Evolutionary conservation across 2,797 vertebrate genomes (phyloP).

Genomic region (Pipistrellus pipistrellus): DNA sequence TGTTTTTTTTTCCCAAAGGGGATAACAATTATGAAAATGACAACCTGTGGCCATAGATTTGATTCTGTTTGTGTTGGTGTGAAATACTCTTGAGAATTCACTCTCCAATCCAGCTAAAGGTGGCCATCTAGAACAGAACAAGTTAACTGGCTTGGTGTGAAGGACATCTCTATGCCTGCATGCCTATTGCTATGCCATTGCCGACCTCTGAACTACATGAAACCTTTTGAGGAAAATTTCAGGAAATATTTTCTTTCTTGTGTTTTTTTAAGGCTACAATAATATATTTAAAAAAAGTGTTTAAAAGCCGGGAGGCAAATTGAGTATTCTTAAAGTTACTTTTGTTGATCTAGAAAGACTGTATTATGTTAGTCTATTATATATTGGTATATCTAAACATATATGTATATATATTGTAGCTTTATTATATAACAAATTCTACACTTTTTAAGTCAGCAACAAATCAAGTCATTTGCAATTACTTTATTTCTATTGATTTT

Average conservation of each 20-base stretch:
- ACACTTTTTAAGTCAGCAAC: slow-evolving; percentile 30
- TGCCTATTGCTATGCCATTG: not conserved
- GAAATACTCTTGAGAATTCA: not conserved
- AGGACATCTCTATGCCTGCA: not conserved
- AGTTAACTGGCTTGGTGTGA: not conserved
- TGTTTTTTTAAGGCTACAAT: slow-evolving; percentile 54
- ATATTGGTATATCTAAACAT: not conserved
- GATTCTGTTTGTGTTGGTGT: not conserved
- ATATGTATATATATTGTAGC: not conserved
- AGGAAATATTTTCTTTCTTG: slow-evolving; percentile 40
- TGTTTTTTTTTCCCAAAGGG: not conserved
- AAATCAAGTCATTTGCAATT: slow-evolving; percentile 64
- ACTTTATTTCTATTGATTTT: slow-evolving; percentile 57
- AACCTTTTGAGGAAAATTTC: slow-evolving; percentile 27
- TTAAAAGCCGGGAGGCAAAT: slow-evolving; percentile 27
- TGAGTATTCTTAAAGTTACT: slow-evolving; percentile 9
- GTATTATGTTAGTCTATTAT: not conserved
- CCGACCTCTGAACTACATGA: slow-evolving; percentile 9
- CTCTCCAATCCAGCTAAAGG: not conserved
- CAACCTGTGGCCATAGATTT: not conserved
- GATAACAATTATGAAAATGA: slow-evolving; percentile 42
- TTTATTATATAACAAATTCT: slow-evolving; percentile 49
- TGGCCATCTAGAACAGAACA: slow-evolving; percentile 31
- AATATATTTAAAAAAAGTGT: slow-evolving; percentile 16
- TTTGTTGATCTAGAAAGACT: slow-evolving; percentile 40